Percentiles rank a stretch among this genome's conserved stretches.
Conservation (phyloP, 2,113 vertebrate species). For the Calypte anna region DNA sequence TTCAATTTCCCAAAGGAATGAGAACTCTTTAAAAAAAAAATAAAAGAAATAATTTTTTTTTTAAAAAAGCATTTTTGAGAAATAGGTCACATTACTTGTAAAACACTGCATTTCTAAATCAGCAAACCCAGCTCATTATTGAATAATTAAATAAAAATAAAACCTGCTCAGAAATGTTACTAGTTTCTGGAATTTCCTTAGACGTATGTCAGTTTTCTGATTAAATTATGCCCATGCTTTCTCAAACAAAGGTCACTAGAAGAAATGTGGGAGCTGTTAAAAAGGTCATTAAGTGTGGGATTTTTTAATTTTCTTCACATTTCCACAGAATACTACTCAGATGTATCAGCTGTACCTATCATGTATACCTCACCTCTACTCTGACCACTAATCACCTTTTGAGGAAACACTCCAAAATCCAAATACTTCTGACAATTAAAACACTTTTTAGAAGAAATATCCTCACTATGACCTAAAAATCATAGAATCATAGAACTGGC, state of each 20-base stretch:
- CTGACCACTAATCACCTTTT: not conserved
- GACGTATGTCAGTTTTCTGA: not conserved
- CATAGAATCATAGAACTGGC: no score
- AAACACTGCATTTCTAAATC: not conserved
- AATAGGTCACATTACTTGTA: not conserved
- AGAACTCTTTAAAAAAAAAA: no score
- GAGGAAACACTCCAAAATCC: not conserved
- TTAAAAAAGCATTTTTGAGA: not conserved
- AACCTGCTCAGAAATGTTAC: not conserved
- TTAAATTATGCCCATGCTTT: not conserved
- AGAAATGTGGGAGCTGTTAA: not conserved
- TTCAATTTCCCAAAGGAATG: not conserved
- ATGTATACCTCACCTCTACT: not conserved
- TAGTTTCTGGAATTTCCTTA: not conserved
- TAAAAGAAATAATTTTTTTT: not conserved
- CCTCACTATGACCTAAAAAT: no score
- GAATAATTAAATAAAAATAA: not conserved
- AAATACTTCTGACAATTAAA: not conserved
- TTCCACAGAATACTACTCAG: not conserved
- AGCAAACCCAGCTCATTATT: not conserved
- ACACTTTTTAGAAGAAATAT: not conserved
- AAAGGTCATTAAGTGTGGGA: not conserved
- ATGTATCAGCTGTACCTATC: not conserved
- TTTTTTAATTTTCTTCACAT: not conserved
- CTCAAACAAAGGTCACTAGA: not conserved